These are phyloP conservation scores for Girardinus metallicus DNA, from an alignment of 2,797 vertebrate genomes.

Conservation along the genomic window DNA sequence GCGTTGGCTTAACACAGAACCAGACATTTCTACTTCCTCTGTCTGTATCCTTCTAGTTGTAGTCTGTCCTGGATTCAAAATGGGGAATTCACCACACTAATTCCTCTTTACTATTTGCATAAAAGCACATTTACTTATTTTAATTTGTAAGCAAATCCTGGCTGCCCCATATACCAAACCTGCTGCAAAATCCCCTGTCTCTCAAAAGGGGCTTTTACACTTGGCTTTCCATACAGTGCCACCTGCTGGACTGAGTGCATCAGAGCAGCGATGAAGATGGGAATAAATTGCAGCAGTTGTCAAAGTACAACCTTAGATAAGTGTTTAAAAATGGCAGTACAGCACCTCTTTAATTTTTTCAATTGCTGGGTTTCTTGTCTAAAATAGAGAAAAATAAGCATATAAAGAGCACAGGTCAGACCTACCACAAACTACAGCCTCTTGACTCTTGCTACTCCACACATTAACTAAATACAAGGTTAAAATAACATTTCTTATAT, in stretches of 20 bases:
- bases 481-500: background rate
- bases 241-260: constrained; percentile 42
- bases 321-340: background rate
- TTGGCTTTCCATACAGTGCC: constrained; percentile 33
- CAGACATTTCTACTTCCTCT: background rate
- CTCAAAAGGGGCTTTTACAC: background rate
- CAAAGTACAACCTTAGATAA: background rate
- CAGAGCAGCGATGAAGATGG: constrained; percentile 39
- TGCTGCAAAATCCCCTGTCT: no score
- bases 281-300: background rate
- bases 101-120: background rate
- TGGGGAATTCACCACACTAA: background rate
- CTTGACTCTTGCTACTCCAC: background rate
- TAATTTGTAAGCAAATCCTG: background rate
- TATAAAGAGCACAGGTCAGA: background rate
- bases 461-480: background rate
- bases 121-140: background rate
- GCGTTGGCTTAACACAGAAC: constrained; percentile 11
- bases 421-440: background rate
- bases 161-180: background rate
- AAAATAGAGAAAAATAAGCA: background rate
- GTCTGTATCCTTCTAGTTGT: constrained; percentile 19
- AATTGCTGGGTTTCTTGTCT: background rate
- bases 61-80: constrained; percentile 38
- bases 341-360: background rate